Evolutionary conservation across 2,888 invertebrate species (phyloP).

Genomic region (Dione juno): DNA sequence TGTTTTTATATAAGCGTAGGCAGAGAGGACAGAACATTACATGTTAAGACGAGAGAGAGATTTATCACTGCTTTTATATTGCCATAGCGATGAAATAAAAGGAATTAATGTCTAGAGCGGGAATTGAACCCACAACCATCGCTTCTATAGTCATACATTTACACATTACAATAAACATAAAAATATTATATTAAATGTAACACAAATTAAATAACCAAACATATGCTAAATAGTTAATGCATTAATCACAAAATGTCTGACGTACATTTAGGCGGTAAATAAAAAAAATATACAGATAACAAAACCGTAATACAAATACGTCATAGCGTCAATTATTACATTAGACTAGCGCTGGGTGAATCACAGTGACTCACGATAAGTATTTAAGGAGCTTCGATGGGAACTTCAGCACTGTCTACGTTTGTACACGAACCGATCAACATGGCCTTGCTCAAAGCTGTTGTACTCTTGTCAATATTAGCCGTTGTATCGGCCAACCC

Average conservation of each 20-base stretch:
- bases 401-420: constrained; percentile 14
- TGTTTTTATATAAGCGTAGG: too few species aligned
- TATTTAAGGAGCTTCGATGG: constrained; percentile 28
- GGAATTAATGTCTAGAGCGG: too few species aligned
- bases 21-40: too few species aligned
- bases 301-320: constrained; percentile 17
- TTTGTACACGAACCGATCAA: constrained; percentile 4
- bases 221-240: not conserved
- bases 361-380: constrained; percentile 27
- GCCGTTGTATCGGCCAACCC: constrained; percentile 2
- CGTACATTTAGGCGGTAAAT: constrained; percentile 10
- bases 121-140: too few species aligned
- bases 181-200: too few species aligned
- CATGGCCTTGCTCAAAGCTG: constrained; percentile 20
- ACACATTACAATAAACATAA: too few species aligned
- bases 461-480: constrained; percentile 5
- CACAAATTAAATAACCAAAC: not conserved
- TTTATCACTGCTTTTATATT: too few species aligned
- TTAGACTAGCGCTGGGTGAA: constrained; percentile 25
- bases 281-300: constrained; percentile 1
- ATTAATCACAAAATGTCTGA: not conserved
- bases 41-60: too few species aligned
- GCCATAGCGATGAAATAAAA: too few species aligned
- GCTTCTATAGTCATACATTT: too few species aligned
- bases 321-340: constrained; percentile 21